Evolutionary conservation across 64 coral and sea anemone species (phyloP).

Genomic region (Acropora yongei): DNA sequence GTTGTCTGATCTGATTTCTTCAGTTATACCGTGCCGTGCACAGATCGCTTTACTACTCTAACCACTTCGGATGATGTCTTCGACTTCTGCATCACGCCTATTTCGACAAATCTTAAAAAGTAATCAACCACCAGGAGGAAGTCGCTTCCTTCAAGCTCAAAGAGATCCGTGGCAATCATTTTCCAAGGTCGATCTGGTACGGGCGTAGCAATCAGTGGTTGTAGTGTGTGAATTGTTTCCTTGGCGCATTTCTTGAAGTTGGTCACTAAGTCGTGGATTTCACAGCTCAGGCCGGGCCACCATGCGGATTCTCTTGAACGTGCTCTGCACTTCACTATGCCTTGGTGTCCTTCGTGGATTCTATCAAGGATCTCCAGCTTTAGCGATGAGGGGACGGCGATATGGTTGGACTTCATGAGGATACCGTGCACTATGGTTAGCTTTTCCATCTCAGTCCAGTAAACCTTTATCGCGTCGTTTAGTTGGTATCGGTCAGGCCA

Average conservation of each 20-base stretch:
- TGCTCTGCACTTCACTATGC: conserved; percentile 38
- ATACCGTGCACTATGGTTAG: conserved; percentile 29
- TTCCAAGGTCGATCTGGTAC: conserved; percentile 48
- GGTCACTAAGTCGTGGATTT: conserved; percentile 24
- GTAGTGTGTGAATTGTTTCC: not conserved
- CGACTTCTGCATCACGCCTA: conserved; percentile 19
- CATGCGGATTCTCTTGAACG: conserved; percentile 41
- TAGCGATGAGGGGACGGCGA: conserved; percentile 16
- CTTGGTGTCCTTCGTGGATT: conserved; percentile 54
- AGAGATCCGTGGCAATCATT: not conserved
- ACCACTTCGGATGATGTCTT: not conserved
- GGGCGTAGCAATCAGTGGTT: conserved; percentile 28
- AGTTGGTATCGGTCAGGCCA: conserved; percentile 41
- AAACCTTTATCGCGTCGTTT: conserved; percentile 2
- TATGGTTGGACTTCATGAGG: not conserved
- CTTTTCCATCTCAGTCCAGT: conserved; percentile 40
- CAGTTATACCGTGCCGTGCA: conserved; percentile 60
- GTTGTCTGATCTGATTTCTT: conserved; percentile 44
- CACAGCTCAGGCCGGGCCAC: conserved; percentile 50
- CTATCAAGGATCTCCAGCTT: conserved; percentile 51
- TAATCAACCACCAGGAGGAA: conserved; percentile 31
- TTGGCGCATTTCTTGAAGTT: conserved; percentile 21
- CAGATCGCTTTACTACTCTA: not conserved
- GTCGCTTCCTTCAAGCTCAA: conserved; percentile 1
- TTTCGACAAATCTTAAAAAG: conserved; percentile 40